These are phyloP conservation scores for Penaeus vannamei DNA, from an alignment of 1,140 invertebrate species.

Conservation along the genomic window DNA sequence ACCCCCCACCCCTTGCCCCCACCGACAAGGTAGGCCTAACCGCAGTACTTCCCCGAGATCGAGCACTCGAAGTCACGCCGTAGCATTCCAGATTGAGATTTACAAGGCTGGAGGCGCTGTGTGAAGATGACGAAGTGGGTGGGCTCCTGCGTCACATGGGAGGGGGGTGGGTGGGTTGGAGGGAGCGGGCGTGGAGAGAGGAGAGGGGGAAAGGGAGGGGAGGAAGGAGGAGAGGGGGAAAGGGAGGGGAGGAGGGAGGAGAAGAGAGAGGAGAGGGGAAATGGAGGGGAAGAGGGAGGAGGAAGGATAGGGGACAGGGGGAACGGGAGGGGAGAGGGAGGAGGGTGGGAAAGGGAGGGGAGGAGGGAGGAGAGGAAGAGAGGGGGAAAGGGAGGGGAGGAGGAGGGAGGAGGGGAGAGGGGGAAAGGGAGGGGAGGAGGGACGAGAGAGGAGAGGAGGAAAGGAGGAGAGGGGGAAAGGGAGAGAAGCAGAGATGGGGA, in stretches of 20 bases:
- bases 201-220: not conserved
- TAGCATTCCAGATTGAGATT: too few relatives aligned
- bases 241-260: not conserved
- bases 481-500: not conserved
- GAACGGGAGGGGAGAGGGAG: not conserved
- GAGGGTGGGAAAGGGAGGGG: not conserved
- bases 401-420: not conserved
- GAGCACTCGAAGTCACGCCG: too few relatives aligned
- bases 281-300: not conserved
- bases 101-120: too few relatives aligned
- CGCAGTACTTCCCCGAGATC: too few relatives aligned
- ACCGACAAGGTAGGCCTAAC: too few relatives aligned
- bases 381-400: slow-evolving; percentile 16
- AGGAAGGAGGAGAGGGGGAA: not conserved
- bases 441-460: not conserved
- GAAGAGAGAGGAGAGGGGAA: not conserved
- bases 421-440: not conserved
- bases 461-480: not conserved
- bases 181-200: too few relatives aligned
- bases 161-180: not conserved
- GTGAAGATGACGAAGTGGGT: too few relatives aligned
- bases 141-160: too few relatives aligned
- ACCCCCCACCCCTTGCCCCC: too few relatives aligned
- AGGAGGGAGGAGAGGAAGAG: not conserved
- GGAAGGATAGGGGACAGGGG: not conserved